Base-by-base conservation (phyloP, 2,888 invertebrate genomes). In the Slavum lentiscoides region DNA sequence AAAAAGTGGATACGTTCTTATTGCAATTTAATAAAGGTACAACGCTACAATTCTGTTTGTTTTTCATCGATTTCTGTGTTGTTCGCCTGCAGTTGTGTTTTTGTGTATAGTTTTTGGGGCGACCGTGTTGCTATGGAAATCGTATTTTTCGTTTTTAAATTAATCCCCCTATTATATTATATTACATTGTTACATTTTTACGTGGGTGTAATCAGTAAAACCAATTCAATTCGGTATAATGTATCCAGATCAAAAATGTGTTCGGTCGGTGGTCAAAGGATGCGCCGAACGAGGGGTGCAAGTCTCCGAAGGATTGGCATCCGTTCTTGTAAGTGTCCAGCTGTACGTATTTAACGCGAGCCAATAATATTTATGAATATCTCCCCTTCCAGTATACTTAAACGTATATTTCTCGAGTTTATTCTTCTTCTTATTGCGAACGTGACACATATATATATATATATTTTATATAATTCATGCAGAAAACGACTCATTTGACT, bases 71-170 rank as follows among this genome's bases (percentile, higher is more conserved):
- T 74, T 66, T 23, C 9, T 39, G 17, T 39, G 21, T 74, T 74
- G 6, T 37, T n/a, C 17, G n/a, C 21, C 4, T 21, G 55, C 49
- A 3, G 58, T 39, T 68, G 59, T 74, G 59, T 74, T 37, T 76
- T 70, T 77, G 77, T 77, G 13, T 62, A 64, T 49, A 13, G 53
- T 70, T 53, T 55, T 74, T 39, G 66, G 5, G n/a, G 59, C 15
- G 37, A 55, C 53, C 21, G 4, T 17, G 77, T 77, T 70, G 62
- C 77, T 39, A 77, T 77, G 77, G 77, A 53, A 53, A 77, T 69
- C 21, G 19, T 58, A 39, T 23, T 67, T 30, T 30, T 30, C 4
- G 23, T 2, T 7, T 21, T 23, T 23, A 58, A 8, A 21, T 37
- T 0, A 21, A 30, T 43, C 43, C n/a, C 43, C n/a, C 43, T 55